Conservation (phyloP, 2,888 invertebrate species). For the Ornithoptera alexandrae region DNA sequence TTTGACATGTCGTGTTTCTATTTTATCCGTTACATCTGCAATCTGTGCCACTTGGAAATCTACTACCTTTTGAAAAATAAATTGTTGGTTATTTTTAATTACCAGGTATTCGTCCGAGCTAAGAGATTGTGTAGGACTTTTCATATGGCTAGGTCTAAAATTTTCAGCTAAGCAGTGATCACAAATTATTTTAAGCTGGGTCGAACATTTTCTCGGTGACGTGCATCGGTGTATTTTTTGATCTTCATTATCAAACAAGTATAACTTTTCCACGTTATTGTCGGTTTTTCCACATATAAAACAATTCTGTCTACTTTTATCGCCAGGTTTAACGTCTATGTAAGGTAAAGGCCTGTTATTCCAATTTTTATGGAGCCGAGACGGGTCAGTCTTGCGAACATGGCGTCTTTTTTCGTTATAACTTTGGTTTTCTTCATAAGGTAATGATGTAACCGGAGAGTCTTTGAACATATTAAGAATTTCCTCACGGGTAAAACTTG, state of each 20-base stretch:
- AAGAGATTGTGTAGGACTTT: slow-evolving; percentile 60
- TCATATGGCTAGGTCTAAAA: slow-evolving; percentile 60
- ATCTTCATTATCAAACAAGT: slow-evolving; percentile 71
- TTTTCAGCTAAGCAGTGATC: slow-evolving; percentile 42
- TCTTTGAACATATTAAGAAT: slow-evolving; percentile 73
- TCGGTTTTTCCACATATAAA: slow-evolving; percentile 65
- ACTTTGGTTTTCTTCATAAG: slow-evolving; percentile 52
- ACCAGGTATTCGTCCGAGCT: slow-evolving; percentile 67
- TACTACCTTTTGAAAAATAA: slow-evolving; percentile 64
- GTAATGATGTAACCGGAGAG: slow-evolving; percentile 64
- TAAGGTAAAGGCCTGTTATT: slow-evolving; percentile 45
- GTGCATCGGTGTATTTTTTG: slow-evolving; percentile 64
- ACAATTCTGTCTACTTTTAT: slow-evolving; percentile 58
- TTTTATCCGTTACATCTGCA: slow-evolving; percentile 36
- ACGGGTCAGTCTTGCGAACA: slow-evolving; percentile 68
- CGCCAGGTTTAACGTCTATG: slow-evolving; percentile 55
- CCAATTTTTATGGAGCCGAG: slow-evolving; percentile 56
- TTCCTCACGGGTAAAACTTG: slow-evolving; percentile 60
- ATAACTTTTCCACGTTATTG: slow-evolving; percentile 58
- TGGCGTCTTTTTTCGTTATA: slow-evolving; percentile 57
- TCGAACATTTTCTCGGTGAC: slow-evolving; percentile 58
- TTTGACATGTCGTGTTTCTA: slow-evolving; percentile 37
- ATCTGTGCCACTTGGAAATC: slow-evolving; percentile 30
- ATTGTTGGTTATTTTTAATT: slow-evolving; percentile 71
- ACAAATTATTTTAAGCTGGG: slow-evolving; percentile 32